A percentile compares a stretch with the other conserved stretches of the same genome.
Evolutionary conservation across 1,140 invertebrate species (phyloP).

Genomic region (Hestina assimilis): DNA sequence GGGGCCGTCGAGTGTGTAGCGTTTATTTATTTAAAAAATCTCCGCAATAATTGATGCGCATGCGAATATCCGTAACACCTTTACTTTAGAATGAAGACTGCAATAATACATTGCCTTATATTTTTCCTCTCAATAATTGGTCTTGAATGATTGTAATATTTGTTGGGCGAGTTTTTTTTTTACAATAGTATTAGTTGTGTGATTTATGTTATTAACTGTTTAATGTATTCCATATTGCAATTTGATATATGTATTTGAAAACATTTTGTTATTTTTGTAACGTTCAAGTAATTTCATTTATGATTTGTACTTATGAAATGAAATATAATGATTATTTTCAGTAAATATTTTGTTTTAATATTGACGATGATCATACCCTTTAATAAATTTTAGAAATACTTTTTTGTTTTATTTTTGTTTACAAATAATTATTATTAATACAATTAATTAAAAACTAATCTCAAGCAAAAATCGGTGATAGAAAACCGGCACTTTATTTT

Average conservation of each 20-base stretch:
- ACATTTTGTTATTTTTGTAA: constrained; percentile 59
- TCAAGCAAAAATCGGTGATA: no score
- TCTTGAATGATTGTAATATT: constrained; percentile 9
- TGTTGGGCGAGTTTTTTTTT: constrained; percentile 1
- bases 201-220: constrained; percentile 20
- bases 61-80: constrained; percentile 5
- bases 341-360: constrained; percentile 34
- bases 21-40: no score
- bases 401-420: no score
- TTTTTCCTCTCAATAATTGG: constrained; percentile 13
- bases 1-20: no score
- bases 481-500: no score
- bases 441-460: no score
- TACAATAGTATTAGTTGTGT: constrained; percentile 21
- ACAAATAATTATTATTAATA: no score
- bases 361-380: no score
- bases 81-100: constrained; percentile 27
- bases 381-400: no score
- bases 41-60: no score
- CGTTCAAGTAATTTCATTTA: constrained; percentile 57
- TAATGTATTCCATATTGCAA: constrained; percentile 28
- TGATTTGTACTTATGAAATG: constrained; percentile 67
- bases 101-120: constrained; percentile 30
- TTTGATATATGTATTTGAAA: constrained; percentile 24
- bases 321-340: constrained; percentile 69